Conservation (phyloP, 2,113 vertebrate species). For the Mesembrinibis cayennensis region DNA sequence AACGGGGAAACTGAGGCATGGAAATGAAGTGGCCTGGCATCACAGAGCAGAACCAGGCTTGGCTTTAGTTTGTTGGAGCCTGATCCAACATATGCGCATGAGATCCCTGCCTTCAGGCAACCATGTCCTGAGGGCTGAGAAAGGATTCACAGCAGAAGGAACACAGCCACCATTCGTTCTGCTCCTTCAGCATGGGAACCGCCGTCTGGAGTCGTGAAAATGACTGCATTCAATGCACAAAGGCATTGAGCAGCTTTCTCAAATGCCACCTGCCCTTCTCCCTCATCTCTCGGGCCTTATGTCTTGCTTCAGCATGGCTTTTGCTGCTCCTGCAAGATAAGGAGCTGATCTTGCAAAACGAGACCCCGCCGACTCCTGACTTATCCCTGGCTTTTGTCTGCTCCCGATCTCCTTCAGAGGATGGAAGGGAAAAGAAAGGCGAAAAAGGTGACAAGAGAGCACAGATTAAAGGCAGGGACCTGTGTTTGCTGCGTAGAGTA, state of each 20-base stretch:
- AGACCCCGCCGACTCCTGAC: not conserved
- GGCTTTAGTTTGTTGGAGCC: not conserved
- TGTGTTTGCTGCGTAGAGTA: accelerated
- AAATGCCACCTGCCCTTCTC: not conserved
- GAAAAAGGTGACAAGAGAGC: not conserved
- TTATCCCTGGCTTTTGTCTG: not conserved
- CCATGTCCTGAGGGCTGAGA: not conserved
- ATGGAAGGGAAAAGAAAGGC: not conserved
- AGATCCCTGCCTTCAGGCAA: not conserved
- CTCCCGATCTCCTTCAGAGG: not conserved
- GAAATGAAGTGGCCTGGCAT: not conserved
- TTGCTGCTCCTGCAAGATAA: not conserved
- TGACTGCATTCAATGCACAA: not conserved
- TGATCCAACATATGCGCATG: not conserved
- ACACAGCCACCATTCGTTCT: not conserved
- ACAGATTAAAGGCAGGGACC: not conserved
- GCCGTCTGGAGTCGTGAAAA: not conserved
- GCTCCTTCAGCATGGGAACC: not conserved
- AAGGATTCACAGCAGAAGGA: not conserved
- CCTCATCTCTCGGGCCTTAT: not conserved
- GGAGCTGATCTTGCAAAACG: not conserved
- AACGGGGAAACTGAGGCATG: not conserved
- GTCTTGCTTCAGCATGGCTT: not conserved
- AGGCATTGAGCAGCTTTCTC: not conserved
- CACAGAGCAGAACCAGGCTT: not conserved